Percentiles rank a stretch among this genome's conserved stretches.
Conservation (phyloP, 2,113 vertebrate genomes). For the Microcebus murinus region DNA sequence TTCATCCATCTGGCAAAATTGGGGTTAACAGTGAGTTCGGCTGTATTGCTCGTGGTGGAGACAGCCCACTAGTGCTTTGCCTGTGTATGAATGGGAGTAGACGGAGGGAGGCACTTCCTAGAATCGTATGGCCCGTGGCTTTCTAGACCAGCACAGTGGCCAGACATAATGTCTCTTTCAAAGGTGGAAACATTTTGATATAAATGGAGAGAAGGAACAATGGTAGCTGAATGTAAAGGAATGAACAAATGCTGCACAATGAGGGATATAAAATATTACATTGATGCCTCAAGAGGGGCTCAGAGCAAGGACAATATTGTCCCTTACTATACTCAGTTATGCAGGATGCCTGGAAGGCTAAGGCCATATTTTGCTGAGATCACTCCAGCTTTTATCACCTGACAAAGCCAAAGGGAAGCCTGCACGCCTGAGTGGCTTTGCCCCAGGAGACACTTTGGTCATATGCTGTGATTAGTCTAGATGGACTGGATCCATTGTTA, state of each 20-base stretch:
- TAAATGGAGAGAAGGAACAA: background rate
- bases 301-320: background rate
- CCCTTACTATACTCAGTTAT: background rate
- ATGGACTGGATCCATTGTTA: background rate
- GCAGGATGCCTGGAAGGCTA: background rate
- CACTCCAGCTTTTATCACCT: background rate
- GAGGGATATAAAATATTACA: background rate
- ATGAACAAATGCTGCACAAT: background rate
- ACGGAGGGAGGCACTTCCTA: background rate
- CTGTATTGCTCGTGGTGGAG: too few relatives aligned
- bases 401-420: background rate
- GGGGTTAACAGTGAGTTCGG: background rate
- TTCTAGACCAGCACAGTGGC: background rate
- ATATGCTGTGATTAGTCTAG: background rate
- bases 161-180: background rate
- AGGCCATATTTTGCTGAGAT: background rate
- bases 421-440: accelerated
- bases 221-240: background rate
- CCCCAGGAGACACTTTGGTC: background rate
- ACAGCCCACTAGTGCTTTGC: background rate
- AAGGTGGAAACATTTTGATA: background rate
- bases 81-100: background rate
- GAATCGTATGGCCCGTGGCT: too few relatives aligned
- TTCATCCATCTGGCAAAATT: background rate
- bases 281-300: background rate